Evolutionary conservation across 2,113 vertebrate species (phyloP).

Genomic region (Acinonyx jubatus): DNA sequence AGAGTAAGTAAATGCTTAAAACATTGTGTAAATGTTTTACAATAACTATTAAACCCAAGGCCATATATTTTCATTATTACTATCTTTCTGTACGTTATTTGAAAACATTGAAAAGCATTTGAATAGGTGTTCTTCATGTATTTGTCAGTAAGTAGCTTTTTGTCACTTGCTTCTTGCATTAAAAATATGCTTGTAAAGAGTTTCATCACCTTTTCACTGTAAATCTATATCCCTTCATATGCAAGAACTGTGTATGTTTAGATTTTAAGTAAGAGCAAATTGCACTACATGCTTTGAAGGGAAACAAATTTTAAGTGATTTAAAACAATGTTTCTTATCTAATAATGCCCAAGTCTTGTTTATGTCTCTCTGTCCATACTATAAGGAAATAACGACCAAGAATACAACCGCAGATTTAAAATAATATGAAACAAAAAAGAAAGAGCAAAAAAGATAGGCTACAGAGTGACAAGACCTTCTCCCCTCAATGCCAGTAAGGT

Average conservation of each 20-base stretch:
- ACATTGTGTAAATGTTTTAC: not conserved
- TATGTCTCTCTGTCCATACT: not conserved
- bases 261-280: conserved; percentile 17
- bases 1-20: not conserved
- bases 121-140: not conserved
- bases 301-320: not conserved
- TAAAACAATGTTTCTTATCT: not conserved
- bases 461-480: conserved; percentile 45
- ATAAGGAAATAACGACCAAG: conserved; percentile 11
- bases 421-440: conserved; percentile 43
- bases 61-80: not conserved
- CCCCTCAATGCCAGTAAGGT: conserved; percentile 41
- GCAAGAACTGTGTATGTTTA: not conserved
- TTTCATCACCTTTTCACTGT: not conserved
- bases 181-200: not conserved
- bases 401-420: conserved; percentile 54
- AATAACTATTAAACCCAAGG: not conserved
- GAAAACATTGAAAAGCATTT: not conserved
- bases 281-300: not conserved
- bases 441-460: not conserved
- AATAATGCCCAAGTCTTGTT: not conserved
- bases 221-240: not conserved
- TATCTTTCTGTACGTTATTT: not conserved
- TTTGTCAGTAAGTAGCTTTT: not conserved
- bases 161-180: not conserved